These are phyloP conservation scores for Entelurus aequoreus DNA, from an alignment of 2,113 vertebrate species.

Conservation along the genomic window DNA sequence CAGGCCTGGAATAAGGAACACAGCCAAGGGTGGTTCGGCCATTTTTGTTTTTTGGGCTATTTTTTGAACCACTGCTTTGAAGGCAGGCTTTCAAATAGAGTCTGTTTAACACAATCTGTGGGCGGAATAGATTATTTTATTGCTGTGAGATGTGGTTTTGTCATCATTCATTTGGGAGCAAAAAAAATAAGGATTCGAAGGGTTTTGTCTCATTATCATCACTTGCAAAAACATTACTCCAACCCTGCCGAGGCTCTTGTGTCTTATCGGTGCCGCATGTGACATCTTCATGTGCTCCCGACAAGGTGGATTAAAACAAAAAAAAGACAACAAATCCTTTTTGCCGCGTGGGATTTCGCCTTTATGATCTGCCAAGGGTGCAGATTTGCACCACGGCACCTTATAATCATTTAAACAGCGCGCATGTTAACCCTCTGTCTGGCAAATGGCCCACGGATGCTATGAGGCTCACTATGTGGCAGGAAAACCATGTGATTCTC, in stretches of 20 bases:
- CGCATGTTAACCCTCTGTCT: neutral
- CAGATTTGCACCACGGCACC: neutral
- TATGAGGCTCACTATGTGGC: too few relatives aligned
- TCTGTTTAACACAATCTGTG: constrained; percentile 53
- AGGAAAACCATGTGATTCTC: too few relatives aligned
- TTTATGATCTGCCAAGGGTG: constrained; percentile 11
- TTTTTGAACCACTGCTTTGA: constrained; percentile 41
- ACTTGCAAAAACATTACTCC: constrained; percentile 31
- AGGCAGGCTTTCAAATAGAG: constrained; percentile 32
- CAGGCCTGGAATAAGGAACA: constrained; percentile 21
- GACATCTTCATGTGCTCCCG: constrained; percentile 20
- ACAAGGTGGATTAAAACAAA: constrained; percentile 26
- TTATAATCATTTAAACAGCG: constrained; percentile 10
- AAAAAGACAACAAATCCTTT: constrained; percentile 15
- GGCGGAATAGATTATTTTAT: constrained; percentile 61
- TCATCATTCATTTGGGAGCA: constrained; percentile 30
- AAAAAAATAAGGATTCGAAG: constrained; percentile 30
- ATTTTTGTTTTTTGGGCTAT: constrained; percentile 5
- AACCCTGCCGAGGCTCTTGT: constrained; percentile 21
- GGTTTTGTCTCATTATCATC: constrained; percentile 44
- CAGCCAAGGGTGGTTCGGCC: constrained; percentile 27
- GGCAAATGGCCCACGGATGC: too few relatives aligned
- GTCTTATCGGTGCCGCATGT: constrained; percentile 19
- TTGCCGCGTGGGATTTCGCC: constrained; percentile 16
- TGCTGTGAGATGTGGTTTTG: constrained; percentile 38